Evolutionary conservation across 2,888 invertebrate species (phyloP).

Genomic region (Syrista parreyssii): DNA sequence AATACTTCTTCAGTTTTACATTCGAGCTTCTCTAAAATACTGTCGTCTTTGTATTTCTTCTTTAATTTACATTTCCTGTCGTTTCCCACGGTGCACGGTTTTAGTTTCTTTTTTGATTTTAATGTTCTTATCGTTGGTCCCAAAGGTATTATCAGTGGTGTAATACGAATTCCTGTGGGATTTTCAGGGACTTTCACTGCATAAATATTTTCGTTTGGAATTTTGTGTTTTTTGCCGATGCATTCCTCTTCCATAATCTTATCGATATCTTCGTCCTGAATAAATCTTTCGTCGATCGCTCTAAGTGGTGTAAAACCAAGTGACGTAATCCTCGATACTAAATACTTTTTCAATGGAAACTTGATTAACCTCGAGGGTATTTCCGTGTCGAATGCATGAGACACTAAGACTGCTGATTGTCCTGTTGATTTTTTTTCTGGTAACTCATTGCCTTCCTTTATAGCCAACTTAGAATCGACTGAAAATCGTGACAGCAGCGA

Average conservation of each 20-base stretch:
- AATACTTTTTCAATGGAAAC: conserved; percentile 51
- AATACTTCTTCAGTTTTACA: conserved; percentile 52
- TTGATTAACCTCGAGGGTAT: conserved; percentile 50
- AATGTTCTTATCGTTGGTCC: conserved; percentile 58
- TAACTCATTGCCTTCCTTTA: conserved; percentile 45
- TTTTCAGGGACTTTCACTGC: conserved; percentile 34
- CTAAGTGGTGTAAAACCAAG: conserved; percentile 54
- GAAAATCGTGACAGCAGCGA: conserved; percentile 61
- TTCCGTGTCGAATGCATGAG: conserved; percentile 11
- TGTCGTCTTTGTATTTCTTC: conserved; percentile 33
- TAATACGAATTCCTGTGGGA: conserved; percentile 35
- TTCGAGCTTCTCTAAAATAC: conserved; percentile 39
- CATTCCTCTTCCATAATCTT: conserved; percentile 30
- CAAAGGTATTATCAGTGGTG: conserved; percentile 50
- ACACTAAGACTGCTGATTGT: conserved; percentile 23
- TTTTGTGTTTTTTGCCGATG: conserved; percentile 8
- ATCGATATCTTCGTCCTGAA: conserved; percentile 39
- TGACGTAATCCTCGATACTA: conserved; percentile 51
- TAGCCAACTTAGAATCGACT: conserved; percentile 54
- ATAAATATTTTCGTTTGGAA: neutral
- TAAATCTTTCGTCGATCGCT: conserved; percentile 55
- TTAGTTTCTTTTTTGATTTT: conserved; percentile 26
- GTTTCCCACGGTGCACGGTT: conserved; percentile 39
- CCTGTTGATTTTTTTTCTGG: conserved; percentile 14
- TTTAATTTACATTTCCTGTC: conserved; percentile 37